Evolutionary conservation across 2,113 vertebrate species (phyloP).

Genomic region (Chlamydotis undulata): DNA sequence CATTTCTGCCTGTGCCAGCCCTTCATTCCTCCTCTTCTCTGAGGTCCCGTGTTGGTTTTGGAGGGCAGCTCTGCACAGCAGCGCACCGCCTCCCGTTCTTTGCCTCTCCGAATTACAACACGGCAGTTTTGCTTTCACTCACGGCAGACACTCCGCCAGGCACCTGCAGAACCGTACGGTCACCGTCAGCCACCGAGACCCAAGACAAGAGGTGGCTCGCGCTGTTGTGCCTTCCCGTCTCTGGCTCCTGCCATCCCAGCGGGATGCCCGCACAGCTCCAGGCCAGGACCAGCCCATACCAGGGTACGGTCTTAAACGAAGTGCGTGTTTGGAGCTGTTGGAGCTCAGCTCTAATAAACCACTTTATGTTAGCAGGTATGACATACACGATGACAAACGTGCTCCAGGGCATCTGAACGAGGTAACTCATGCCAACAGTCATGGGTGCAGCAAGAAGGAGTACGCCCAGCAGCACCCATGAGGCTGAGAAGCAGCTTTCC

Average conservation of each 20-base stretch:
- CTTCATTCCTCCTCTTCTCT: neutral
- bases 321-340: neutral
- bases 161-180: neutral
- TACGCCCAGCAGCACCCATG: neutral
- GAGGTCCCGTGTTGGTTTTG: neutral
- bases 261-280: neutral
- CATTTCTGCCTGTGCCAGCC: neutral
- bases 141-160: neutral
- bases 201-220: fast-evolving
- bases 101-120: neutral
- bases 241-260: neutral
- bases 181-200: fast-evolving
- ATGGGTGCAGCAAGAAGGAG: neutral
- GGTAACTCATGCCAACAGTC: neutral
- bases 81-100: neutral
- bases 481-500: neutral
- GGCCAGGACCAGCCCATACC: neutral
- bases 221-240: neutral
- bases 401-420: neutral
- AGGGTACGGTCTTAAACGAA: neutral
- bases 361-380: neutral
- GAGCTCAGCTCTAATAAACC: neutral
- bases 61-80: neutral
- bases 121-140: neutral
- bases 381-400: fast-evolving